Conservation (phyloP, 23 tunicate species). For the Trididemnum nubilum region DNA sequence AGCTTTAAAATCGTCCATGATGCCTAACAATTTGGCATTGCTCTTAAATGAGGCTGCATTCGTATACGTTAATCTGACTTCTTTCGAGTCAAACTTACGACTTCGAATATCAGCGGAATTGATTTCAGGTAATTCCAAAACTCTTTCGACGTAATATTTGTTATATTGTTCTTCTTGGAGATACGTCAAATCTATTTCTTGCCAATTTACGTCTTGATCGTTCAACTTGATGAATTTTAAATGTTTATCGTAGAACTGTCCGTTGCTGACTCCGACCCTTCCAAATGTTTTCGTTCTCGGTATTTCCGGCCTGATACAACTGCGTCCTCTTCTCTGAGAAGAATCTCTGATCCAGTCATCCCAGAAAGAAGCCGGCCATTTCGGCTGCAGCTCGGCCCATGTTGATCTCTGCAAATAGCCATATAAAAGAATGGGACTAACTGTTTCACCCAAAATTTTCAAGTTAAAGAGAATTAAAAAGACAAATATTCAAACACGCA, state of each 20-base stretch:
- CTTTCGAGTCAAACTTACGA: not conserved
- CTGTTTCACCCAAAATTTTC: no score
- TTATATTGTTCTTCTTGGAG: slow-evolving; percentile 64
- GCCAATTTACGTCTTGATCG: slow-evolving; percentile 57
- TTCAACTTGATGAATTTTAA: slow-evolving; percentile 73
- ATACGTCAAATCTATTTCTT: slow-evolving; percentile 45
- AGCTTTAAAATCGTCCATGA: slow-evolving; percentile 94
- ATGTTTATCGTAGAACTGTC: slow-evolving; percentile 92
- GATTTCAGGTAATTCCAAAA: slow-evolving; percentile 18
- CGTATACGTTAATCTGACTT: slow-evolving; percentile 53
- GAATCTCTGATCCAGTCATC: slow-evolving; percentile 98
- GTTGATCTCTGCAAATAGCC: slow-evolving; percentile 31
- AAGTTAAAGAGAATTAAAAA: no score
- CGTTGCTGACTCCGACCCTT: slow-evolving; percentile 83
- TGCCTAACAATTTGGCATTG: slow-evolving; percentile 53
- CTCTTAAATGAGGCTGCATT: slow-evolving; percentile 37
- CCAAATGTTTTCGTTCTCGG: slow-evolving; percentile 96
- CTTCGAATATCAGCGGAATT: not conserved
- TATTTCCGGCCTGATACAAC: slow-evolving; percentile 93
- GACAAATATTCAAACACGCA: not conserved
- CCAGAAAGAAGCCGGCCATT: slow-evolving; percentile 97
- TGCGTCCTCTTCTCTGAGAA: slow-evolving; percentile 60
- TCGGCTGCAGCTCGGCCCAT: slow-evolving; percentile 68
- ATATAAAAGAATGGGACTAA: not conserved
- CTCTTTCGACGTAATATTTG: slow-evolving; percentile 36